Evolutionary conservation across 2,888 invertebrate species (phyloP).

Genomic region (Heliconius erato): DNA sequence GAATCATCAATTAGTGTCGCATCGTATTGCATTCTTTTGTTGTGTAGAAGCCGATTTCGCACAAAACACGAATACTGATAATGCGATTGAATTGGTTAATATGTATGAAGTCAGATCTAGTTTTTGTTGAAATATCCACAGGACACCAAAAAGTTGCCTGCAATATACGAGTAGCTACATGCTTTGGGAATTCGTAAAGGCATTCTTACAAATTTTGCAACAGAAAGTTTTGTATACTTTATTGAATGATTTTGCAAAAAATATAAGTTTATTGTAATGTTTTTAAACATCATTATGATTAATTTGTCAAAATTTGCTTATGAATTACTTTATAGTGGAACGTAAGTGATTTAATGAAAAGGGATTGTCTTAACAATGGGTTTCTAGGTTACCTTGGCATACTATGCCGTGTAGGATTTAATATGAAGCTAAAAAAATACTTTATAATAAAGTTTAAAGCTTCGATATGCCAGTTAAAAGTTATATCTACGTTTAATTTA

Average conservation of each 20-base stretch:
- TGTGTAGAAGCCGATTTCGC: slow-evolving; percentile 61
- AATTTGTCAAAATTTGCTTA: not conserved
- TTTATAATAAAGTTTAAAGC: not conserved
- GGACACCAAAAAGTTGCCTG: slow-evolving; percentile 48
- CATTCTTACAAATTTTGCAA: slow-evolving; percentile 44
- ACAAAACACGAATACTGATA: slow-evolving; percentile 66
- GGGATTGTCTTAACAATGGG: too few relatives aligned
- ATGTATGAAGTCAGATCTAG: slow-evolving; percentile 60
- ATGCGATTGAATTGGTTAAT: slow-evolving; percentile 74
- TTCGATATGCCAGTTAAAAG: not conserved
- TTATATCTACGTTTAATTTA: not conserved
- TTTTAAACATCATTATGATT: not conserved
- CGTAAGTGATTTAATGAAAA: not conserved
- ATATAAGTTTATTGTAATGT: not conserved
- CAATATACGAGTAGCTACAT: slow-evolving; percentile 31
- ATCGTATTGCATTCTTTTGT: slow-evolving; percentile 65
- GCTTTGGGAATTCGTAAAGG: slow-evolving; percentile 38
- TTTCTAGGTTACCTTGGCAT: too few relatives aligned
- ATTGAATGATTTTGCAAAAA: not conserved
- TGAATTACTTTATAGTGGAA: not conserved
- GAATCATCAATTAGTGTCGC: slow-evolving; percentile 65
- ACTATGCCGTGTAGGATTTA: too few relatives aligned
- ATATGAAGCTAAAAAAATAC: too few relatives aligned
- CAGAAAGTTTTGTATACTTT: not conserved
- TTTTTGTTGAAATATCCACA: slow-evolving; percentile 50